Evolutionary conservation across 1,140 invertebrate genomes (phyloP).

Genomic region (Rhopalosiphum maidis): DNA sequence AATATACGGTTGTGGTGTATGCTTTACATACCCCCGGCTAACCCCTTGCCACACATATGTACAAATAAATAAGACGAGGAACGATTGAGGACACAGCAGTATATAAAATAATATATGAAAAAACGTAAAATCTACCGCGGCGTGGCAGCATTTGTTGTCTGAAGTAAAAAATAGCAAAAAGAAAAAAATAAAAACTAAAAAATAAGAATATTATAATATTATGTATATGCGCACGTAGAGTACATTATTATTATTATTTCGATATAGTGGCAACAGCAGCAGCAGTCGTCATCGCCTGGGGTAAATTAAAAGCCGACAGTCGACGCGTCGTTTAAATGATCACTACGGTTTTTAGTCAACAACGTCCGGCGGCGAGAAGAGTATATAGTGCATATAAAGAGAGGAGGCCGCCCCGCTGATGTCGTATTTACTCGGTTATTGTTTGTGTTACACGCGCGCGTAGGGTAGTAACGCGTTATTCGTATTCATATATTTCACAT

Average conservation of each 20-base stretch:
- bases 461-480: neutral
- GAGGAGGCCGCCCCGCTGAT: neutral
- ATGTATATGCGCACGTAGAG: neutral
- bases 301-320: constrained; percentile 16
- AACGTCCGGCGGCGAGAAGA: neutral
- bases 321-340: constrained; percentile 15
- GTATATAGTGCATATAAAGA: neutral
- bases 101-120: neutral
- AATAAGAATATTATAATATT: neutral
- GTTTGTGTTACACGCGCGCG: constrained; percentile 11
- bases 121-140: neutral
- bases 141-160: neutral
- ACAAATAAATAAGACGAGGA: neutral
- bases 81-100: neutral
- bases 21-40: neutral
- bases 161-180: neutral
- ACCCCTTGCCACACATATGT: neutral
- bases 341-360: constrained; percentile 25
- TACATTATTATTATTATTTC: neutral
- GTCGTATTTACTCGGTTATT: neutral
- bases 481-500: constrained; percentile 19
- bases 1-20: neutral
- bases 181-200: neutral
- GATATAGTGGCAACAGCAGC: neutral
- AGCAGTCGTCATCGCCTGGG: neutral